Conservation (phyloP, 2,888 invertebrate species). For the Ellobium chinense region DNA sequence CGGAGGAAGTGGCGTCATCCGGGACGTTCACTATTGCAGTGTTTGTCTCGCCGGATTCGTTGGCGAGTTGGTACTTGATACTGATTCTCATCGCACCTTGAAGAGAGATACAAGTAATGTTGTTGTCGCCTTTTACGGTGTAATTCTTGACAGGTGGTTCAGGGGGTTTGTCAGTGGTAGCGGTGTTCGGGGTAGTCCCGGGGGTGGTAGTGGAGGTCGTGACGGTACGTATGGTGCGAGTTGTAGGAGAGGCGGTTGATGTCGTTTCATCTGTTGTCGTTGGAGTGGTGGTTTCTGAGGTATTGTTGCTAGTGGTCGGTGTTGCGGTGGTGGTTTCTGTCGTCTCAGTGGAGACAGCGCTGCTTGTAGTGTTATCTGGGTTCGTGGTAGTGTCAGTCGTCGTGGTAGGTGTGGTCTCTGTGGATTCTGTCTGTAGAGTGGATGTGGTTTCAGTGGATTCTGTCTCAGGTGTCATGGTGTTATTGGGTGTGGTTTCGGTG, state of each 20-base stretch:
- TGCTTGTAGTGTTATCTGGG: too few relatives aligned
- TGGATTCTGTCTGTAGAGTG: too few relatives aligned
- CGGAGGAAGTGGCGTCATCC: neutral
- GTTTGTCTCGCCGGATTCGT: neutral
- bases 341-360: too few relatives aligned
- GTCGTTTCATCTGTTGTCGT: neutral
- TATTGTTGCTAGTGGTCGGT: too few relatives aligned
- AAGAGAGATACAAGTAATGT: conserved; percentile 5
- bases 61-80: neutral
- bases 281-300: too few relatives aligned
- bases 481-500: too few relatives aligned
- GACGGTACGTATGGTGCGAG: neutral
- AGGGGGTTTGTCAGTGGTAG: neutral
- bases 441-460: too few relatives aligned
- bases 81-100: neutral
- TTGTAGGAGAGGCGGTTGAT: neutral
- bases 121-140: neutral
- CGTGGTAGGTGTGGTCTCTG: too few relatives aligned
- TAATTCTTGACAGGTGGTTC: neutral
- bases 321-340: too few relatives aligned
- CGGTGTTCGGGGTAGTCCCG: neutral
- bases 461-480: too few relatives aligned
- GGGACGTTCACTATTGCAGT: conserved; percentile 2
- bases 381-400: too few relatives aligned
- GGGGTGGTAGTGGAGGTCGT: neutral